These are phyloP conservation scores for Pempheris klunzingeri DNA, from an alignment of 2,797 vertebrate genomes.

Conservation along the genomic window DNA sequence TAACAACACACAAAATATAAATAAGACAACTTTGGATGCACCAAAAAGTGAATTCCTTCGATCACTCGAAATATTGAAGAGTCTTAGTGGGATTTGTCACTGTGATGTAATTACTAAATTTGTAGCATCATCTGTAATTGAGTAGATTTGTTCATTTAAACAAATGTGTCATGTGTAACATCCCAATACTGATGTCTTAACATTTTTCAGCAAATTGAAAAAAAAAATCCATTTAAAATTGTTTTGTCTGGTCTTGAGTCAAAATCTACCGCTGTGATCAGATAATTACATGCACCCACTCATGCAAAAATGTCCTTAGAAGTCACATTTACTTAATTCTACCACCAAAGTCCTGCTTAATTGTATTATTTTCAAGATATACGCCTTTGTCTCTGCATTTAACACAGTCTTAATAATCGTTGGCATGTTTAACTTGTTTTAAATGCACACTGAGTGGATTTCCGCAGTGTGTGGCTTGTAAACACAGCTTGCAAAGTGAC, in stretches of 20 bases:
- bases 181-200: no score
- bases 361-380: not conserved
- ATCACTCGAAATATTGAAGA: not conserved
- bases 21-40: not conserved
- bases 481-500: conserved; percentile 49
- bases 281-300: not conserved
- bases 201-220: no score
- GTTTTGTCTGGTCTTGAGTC: not conserved
- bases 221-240: not conserved
- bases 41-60: not conserved
- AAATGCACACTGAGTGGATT: conserved; percentile 29
- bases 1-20: not conserved
- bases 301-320: conserved; percentile 8
- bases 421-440: conserved; percentile 16
- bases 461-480: conserved; percentile 31
- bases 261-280: not conserved
- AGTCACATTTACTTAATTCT: conserved; percentile 4
- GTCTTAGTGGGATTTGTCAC: no score
- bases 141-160: no score
- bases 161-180: no score
- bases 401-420: not conserved
- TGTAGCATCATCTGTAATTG: no score
- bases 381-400: not conserved
- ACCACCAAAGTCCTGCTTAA: not conserved
- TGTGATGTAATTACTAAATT: no score